Evolutionary conservation across 2,113 vertebrate species (phyloP).

Genomic region (Burhinus bistriatus): DNA sequence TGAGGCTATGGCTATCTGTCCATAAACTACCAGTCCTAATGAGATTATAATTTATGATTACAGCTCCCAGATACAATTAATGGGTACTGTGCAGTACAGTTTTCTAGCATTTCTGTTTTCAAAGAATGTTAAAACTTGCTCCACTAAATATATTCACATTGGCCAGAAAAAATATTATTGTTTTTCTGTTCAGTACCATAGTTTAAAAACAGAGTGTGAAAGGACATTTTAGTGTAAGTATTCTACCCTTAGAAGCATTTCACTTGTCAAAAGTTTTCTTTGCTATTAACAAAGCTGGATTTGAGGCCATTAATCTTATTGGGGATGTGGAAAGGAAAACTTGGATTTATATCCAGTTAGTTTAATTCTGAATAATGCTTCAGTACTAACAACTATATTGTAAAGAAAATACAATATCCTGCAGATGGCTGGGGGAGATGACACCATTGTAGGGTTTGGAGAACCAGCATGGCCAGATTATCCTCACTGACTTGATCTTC

Average conservation of each 20-base stretch:
- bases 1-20: background rate
- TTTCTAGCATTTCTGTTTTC: background rate
- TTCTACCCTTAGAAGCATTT: background rate
- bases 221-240: background rate
- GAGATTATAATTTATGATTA: background rate
- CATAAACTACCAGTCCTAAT: background rate
- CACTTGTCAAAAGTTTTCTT: background rate
- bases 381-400: constrained; percentile 15
- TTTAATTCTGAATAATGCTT: background rate
- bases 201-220: background rate
- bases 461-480: background rate
- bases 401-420: constrained; percentile 44
- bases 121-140: background rate
- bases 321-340: background rate
- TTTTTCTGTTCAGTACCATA: background rate
- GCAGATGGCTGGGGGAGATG: background rate
- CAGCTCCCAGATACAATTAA: background rate
- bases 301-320: background rate
- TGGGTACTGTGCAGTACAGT: background rate
- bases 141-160: background rate
- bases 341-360: background rate
- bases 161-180: background rate
- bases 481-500: constrained; percentile 54
- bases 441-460: background rate
- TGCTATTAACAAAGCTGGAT: background rate